Conservation (phyloP, 2,797 vertebrate genomes). For the Falco berigora region DNA sequence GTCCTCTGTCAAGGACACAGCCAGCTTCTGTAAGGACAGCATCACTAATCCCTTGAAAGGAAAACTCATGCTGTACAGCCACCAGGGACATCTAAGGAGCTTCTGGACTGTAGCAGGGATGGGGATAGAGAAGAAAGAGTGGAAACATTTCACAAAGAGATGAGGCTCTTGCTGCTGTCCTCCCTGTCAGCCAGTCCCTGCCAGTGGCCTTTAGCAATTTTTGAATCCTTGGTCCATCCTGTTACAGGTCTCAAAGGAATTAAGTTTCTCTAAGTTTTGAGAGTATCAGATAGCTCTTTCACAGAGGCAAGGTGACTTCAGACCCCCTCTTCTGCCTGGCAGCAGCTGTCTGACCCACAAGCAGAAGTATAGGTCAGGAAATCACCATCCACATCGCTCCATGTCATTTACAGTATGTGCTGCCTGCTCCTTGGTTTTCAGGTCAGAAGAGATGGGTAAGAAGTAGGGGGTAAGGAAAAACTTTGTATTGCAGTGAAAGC, state of each 20-base stretch:
- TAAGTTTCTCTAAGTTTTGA: not conserved
- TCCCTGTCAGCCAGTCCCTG: not conserved
- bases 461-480: not conserved
- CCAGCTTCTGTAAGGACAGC: not conserved
- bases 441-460: not conserved
- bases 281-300: not conserved
- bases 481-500: not conserved
- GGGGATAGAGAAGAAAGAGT: not conserved
- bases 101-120: not conserved
- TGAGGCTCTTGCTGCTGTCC: not conserved
- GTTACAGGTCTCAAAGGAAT: not conserved
- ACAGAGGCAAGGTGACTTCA: not conserved
- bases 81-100: not conserved
- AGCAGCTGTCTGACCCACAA: not conserved
- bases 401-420: not conserved
- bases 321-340: not conserved
- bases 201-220: not conserved
- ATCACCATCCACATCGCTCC: not conserved
- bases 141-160: not conserved
- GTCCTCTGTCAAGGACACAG: not conserved
- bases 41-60: not conserved
- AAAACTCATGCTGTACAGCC: not conserved
- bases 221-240: not conserved
- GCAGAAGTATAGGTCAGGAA: not conserved
- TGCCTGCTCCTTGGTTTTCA: not conserved